Base-by-base conservation (phyloP, 2,113 vertebrate species). In the Poeciliopsis prolifica region DNA sequence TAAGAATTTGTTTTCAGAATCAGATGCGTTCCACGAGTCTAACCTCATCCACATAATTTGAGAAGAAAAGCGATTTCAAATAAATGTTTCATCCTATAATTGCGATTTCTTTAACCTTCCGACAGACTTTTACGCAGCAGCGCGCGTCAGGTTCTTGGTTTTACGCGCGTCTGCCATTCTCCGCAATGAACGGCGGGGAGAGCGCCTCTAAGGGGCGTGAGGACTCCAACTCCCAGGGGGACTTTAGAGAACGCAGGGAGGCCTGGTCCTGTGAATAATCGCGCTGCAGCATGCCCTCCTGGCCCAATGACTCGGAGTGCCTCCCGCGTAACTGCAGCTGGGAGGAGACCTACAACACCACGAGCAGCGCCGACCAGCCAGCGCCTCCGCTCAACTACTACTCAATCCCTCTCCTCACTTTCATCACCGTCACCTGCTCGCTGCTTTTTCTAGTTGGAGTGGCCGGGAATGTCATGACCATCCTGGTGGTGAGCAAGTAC, bases 391-490 rank as follows among this genome's bases (percentile, higher is more conserved):
- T 92, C 63, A 94, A 88, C 33, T 94, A 96, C 7, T 98, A 97
- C 91, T 95, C 97, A 0, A 89, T 94, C n/a, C 95, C 97, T 6
- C 94, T 98, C 8, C 95, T 99, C 71, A 94, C 95, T 1, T 95
- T 89, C 51, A 94, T 97, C 88, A 99, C 97, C 0, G 86, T 94
- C 65, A 94, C 94, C 80, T 99, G 98, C 72, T 77, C 96, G 24
- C 86, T 97, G 31, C 95, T 99, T 42, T 98, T 97, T 80, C 88
- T 95, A 54, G 91, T 96, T 26, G 98, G 98, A 30, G 92, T 97
- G 75, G 54, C 90, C 4, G 98, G 98, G 60, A 99, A 99, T 88
- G 91, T 97, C 71, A 95, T 97, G 94, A 99, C 97, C 33, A 95
- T 99, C 85, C 74, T 98, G 92, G 96, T 98, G 85, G 97, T 98